These are phyloP conservation scores for Enteromius mattozi DNA, from an alignment of 2,797 vertebrate genomes.

Conservation along the genomic window DNA sequence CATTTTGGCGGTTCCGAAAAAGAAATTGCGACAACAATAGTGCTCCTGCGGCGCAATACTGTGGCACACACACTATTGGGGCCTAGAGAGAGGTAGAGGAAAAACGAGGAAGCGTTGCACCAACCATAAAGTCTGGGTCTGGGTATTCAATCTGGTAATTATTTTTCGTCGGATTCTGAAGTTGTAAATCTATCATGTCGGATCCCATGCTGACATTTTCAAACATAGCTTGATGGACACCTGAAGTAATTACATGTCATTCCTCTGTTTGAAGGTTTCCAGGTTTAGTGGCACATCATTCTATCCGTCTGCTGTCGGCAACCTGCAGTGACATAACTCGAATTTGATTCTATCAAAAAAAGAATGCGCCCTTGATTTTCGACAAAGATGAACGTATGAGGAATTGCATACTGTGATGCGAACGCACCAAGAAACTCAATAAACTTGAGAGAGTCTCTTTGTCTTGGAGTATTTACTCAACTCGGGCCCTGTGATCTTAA, in stretches of 20 bases:
- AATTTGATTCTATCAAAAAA: conserved; percentile 46
- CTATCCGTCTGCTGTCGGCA: conserved; percentile 65
- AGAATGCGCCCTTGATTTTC: conserved; percentile 26
- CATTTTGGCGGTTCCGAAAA: conserved; percentile 76
- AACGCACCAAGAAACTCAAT: conserved; percentile 76
- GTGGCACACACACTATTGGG: conserved; percentile 49
- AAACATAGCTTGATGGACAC: conserved; percentile 82
- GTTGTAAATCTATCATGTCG: conserved; percentile 81
- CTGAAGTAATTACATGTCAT: conserved; percentile 86
- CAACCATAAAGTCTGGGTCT: conserved; percentile 47
- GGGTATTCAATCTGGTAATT: conserved; percentile 65
- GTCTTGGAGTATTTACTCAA: conserved; percentile 66
- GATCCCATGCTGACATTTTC: conserved; percentile 80
- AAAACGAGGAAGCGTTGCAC: conserved; percentile 44
- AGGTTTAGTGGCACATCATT: conserved; percentile 67
- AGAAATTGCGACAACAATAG: conserved; percentile 73
- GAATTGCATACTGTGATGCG: conserved; percentile 36
- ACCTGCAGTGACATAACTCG: conserved; percentile 48
- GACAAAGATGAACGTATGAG: conserved; percentile 11
- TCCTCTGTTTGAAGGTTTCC: conserved; percentile 76
- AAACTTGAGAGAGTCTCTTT: conserved; percentile 73
- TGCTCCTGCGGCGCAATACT: conserved; percentile 69
- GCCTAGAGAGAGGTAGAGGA: conserved; percentile 50
- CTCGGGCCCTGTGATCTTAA: conserved; percentile 78
- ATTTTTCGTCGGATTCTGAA: conserved; percentile 77